A percentile compares a stretch with the other conserved stretches of the same genome.
These are phyloP conservation scores for Manacus vitellinus DNA, from an alignment of 2,113 vertebrate genomes.

Conservation along the genomic window DNA sequence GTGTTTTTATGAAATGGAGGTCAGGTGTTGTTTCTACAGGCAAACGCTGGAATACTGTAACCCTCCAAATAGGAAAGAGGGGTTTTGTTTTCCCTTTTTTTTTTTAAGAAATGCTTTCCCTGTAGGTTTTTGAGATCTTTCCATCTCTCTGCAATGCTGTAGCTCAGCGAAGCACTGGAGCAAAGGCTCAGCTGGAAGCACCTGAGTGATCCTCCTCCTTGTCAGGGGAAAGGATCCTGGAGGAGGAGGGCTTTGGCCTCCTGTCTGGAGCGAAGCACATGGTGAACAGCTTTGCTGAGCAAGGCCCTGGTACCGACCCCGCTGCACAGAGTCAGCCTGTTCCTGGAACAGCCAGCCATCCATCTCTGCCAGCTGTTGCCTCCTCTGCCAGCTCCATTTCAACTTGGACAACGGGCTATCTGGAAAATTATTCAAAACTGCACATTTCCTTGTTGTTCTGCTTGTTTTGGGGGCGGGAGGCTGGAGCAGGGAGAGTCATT, in stretches of 20 bases:
- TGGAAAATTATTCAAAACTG: conserved; percentile 34
- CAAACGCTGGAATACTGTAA: not conserved
- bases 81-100: not conserved
- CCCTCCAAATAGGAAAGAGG: not conserved
- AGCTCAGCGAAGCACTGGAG: not conserved
- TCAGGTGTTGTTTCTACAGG: not conserved
- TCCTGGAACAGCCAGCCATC: not conserved
- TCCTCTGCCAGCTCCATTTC: not conserved
- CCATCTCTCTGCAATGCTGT: accelerated
- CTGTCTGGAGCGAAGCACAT: not conserved
- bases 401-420: not conserved
- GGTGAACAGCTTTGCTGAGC: not conserved
- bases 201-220: not conserved
- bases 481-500: conserved; percentile 16
- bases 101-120: not conserved
- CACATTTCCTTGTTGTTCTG: conserved; percentile 21
- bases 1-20: not conserved
- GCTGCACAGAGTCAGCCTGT: not conserved
- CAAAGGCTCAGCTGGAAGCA: not conserved
- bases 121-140: not conserved
- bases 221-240: not conserved
- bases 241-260: not conserved
- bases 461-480: not conserved
- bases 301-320: not conserved
- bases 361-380: not conserved